Percentiles rank a stretch among this genome's conserved stretches.
These are phyloP conservation scores for Myopa testacea DNA, from an alignment of 2,888 invertebrate genomes.

Conservation along the genomic window DNA sequence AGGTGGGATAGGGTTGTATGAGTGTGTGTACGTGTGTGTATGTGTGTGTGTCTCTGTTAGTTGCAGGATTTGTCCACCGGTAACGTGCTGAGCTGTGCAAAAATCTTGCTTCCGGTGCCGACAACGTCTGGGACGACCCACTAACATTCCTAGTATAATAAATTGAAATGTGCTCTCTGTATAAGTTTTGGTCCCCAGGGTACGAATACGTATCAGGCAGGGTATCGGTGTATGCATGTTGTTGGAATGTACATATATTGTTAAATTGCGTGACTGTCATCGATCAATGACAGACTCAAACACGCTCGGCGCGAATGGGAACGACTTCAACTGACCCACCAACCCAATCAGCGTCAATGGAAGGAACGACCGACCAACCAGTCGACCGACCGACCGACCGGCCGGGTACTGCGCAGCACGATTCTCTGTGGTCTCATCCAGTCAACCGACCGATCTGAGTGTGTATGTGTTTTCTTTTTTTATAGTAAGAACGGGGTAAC, in stretches of 20 bases:
- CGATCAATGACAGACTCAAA: slow-evolving; percentile 50
- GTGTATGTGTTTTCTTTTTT: background rate
- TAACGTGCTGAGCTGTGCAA: slow-evolving; percentile 5
- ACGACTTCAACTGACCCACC: background rate
- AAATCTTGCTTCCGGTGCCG: slow-evolving; percentile 27
- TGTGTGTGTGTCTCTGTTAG: background rate
- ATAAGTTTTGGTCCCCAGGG: too few relatives aligned
- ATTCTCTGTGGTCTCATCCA: slow-evolving; percentile 12
- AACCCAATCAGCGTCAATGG: background rate
- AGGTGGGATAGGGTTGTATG: background rate
- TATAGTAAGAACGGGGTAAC: too few relatives aligned
- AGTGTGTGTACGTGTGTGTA: background rate
- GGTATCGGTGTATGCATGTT: background rate
- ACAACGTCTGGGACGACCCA: background rate
- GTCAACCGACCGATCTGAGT: background rate
- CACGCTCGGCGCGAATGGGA: slow-evolving; percentile 38
- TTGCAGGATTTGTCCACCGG: slow-evolving; percentile 14
- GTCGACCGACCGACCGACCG: background rate
- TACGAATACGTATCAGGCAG: too few relatives aligned
- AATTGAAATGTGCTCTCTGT: background rate
- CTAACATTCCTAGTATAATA: background rate
- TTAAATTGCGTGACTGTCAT: slow-evolving; percentile 51
- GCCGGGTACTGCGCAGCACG: background rate
- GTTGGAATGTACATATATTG: slow-evolving; percentile 18
- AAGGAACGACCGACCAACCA: background rate